These are phyloP conservation scores for Dichetophora obliterata DNA, from an alignment of 2,888 invertebrate genomes.

Conservation along the genomic window DNA sequence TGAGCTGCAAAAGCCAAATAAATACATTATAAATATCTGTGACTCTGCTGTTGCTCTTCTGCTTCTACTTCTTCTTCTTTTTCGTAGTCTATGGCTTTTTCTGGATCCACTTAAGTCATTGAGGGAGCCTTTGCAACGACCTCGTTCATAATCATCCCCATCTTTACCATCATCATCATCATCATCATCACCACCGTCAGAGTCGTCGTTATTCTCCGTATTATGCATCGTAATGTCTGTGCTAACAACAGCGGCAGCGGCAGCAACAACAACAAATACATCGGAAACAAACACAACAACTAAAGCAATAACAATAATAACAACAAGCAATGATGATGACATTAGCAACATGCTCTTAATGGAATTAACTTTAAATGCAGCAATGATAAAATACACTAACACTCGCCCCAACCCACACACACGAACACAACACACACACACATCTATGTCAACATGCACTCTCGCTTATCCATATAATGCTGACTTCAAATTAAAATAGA, in stretches of 20 bases:
- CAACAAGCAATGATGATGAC: conserved; percentile 56
- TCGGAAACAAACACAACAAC: conserved; percentile 55
- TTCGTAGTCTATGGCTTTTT: background rate
- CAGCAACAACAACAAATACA: conserved; percentile 56
- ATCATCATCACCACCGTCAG: background rate
- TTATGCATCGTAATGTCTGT: conserved; percentile 19
- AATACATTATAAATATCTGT: conserved; percentile 63
- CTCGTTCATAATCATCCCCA: background rate
- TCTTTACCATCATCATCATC: background rate
- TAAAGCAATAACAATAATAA: conserved; percentile 16
- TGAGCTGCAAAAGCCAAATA: conserved; percentile 53
- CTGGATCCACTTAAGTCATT: conserved; percentile 29
- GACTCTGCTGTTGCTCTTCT: conserved; percentile 39
- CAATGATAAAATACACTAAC: conserved; percentile 36
- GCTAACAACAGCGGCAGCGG: conserved; percentile 20
- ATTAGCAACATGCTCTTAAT: conserved; percentile 62
- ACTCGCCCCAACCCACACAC: conserved; percentile 36
- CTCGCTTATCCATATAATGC: conserved; percentile 47
- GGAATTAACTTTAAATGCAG: conserved; percentile 58
- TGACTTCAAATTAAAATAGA: conserved; percentile 64
- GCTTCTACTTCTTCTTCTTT: background rate
- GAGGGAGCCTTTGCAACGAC: conserved; percentile 6
- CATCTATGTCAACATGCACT: conserved; percentile 24
- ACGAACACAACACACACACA: conserved; percentile 43
- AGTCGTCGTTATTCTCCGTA: background rate